A percentile compares a stretch with the other conserved stretches of the same genome.
Conservation (phyloP, 2,888 invertebrate genomes). For the Rapana venosa region DNA sequence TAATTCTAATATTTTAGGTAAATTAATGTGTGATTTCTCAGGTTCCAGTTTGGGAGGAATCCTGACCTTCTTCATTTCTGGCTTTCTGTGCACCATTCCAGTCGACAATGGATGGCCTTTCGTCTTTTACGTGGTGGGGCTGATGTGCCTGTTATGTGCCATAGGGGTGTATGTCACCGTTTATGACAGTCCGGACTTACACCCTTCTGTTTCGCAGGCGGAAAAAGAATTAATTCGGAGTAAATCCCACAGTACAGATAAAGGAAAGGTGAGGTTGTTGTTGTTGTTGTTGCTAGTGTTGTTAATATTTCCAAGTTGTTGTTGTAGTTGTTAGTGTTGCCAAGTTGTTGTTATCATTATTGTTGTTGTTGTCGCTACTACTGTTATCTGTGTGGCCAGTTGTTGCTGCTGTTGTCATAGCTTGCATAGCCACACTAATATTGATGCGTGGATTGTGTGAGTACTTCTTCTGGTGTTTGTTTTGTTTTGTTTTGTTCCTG, state of each 20-base stretch:
- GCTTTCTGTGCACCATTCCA: slow-evolving; percentile 81
- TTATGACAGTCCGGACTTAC: slow-evolving; percentile 81
- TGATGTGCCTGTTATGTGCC: slow-evolving; percentile 30
- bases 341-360: too few relatives aligned
- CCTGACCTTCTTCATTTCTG: slow-evolving; percentile 81
- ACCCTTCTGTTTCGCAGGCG: slow-evolving; percentile 80
- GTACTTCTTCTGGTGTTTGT: too few relatives aligned
- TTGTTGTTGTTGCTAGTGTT: background rate
- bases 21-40: slow-evolving; percentile 29
- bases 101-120: slow-evolving; percentile 82
- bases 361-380: too few relatives aligned
- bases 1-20: too few relatives aligned
- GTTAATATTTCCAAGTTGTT: too few relatives aligned
- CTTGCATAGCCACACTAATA: too few relatives aligned
- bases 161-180: slow-evolving; percentile 78
- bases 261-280: background rate
- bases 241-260: background rate
- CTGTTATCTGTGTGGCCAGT: too few relatives aligned
- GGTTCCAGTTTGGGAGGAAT: slow-evolving; percentile 90
- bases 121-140: slow-evolving; percentile 82
- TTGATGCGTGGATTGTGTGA: too few relatives aligned
- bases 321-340: too few relatives aligned
- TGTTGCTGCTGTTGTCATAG: too few relatives aligned
- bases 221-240: slow-evolving; percentile 47
- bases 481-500: too few relatives aligned